Evolutionary conservation across 2,888 invertebrate species (phyloP).

Genomic region (Drosophila tanythrix): DNA sequence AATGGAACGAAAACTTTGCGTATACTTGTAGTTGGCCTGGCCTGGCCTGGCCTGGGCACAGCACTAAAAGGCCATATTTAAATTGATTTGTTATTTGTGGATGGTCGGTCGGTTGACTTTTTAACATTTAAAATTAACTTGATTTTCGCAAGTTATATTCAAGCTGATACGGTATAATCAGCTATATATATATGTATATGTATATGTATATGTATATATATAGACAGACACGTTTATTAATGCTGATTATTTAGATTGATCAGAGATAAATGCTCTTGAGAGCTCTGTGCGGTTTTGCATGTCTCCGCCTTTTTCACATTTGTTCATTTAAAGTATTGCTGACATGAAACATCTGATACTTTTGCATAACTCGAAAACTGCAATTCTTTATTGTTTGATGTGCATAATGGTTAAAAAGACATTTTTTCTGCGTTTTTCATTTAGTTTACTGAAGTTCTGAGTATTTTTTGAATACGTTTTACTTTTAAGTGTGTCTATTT

Average conservation of each 20-base stretch:
- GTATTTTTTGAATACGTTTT: not conserved
- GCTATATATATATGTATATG: not conserved
- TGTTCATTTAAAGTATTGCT: constrained; percentile 7
- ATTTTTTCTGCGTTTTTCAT: not conserved
- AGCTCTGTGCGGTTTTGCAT: constrained; percentile 33
- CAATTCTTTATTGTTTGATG: constrained; percentile 14
- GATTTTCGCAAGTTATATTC: not conserved
- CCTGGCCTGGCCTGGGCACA: not conserved
- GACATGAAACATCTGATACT: constrained; percentile 17
- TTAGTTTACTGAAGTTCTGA: too few relatives aligned
- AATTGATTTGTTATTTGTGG: not conserved
- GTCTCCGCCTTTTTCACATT: constrained; percentile 43
- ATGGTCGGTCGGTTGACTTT: not conserved
- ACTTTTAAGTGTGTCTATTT: too few relatives aligned
- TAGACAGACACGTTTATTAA: not conserved
- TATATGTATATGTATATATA: not conserved
- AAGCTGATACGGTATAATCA: not conserved
- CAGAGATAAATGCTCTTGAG: not conserved
- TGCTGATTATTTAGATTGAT: not conserved
- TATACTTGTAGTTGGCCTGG: too few relatives aligned
- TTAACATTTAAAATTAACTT: not conserved
- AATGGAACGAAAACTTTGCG: constrained; percentile 2
- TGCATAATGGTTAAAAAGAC: constrained; percentile 29
- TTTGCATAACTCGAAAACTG: constrained; percentile 47
- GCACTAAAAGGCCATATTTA: constrained; percentile 1